phyloP scores from a whole-genome alignment of 2,797 vertebrate genomes.

The Sebastes kiyomatsui region DNA sequence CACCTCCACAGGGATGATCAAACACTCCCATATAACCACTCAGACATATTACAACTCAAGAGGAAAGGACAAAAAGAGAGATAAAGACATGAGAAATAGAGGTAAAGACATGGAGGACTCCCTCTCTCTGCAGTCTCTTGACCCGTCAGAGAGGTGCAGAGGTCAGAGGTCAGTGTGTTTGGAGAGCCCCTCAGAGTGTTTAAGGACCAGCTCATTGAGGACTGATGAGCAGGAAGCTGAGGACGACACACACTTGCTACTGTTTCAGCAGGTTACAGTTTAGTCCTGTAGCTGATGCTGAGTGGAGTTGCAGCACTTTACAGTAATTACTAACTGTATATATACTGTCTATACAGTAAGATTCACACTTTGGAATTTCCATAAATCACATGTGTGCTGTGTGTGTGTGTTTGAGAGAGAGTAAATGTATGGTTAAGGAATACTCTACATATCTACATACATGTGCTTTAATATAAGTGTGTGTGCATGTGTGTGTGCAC shows the following conservation, averaged over 20 bases:
- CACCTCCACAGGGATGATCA: slow-evolving; percentile 1
- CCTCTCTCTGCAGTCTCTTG: slow-evolving; percentile 8
- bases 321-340: background rate
- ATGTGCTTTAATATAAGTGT: background rate
- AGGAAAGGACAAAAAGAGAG: background rate
- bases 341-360: too few species aligned
- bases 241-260: slow-evolving; percentile 23
- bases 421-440: background rate
- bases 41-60: background rate
- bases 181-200: slow-evolving; percentile 24
- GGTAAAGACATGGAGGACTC: background rate
- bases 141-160: background rate
- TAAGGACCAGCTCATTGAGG: slow-evolving; percentile 23
- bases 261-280: background rate
- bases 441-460: background rate
- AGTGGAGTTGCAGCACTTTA: background rate
- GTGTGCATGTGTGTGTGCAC: background rate
- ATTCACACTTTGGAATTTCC: background rate
- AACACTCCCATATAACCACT: background rate
- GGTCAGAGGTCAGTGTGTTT: slow-evolving; percentile 33
- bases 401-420: background rate
- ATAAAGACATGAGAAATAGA: background rate
- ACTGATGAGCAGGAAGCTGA: slow-evolving; percentile 12
- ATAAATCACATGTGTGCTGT: background rate
- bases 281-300: background rate